Evolutionary conservation across 2,113 vertebrate species (phyloP).

Genomic region (pig (Sus scrofa)): T2T-Sscrofa CM000829.6:30094501-30095000

Average conservation of each 20-base stretch:
- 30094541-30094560: background rate
- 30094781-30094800: background rate
- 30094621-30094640: background rate
- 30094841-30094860: background rate
- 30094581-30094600: background rate
- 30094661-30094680: background rate
- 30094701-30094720: background rate
- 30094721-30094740: background rate
- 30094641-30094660: background rate
- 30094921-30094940: too few species aligned
- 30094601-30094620: background rate
- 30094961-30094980: too few species aligned
- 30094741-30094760: background rate
- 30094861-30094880: background rate
- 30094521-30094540: background rate
- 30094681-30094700: background rate
- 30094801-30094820: background rate
- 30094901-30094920: background rate
- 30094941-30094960: too few species aligned
- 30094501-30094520: accelerated
- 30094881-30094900: background rate
- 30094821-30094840: too few species aligned
- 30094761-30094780: background rate
- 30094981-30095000: too few species aligned
- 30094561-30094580: background rate